phyloP scores from a whole-genome alignment of 1,140 invertebrate species.

The Drosophila seguyi region DNA sequence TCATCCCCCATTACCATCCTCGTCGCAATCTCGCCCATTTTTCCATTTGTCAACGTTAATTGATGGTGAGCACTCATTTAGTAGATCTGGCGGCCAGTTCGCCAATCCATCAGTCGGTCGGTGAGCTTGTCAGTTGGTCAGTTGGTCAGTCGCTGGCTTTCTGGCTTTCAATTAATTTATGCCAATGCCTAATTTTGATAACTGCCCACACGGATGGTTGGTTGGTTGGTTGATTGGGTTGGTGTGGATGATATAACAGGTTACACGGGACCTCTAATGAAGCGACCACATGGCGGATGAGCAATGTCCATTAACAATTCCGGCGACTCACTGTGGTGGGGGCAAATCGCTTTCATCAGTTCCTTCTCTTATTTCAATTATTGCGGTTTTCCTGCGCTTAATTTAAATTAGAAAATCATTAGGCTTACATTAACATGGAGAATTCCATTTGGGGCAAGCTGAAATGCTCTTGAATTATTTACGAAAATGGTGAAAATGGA shows the following conservation, averaged over 20 bases:
- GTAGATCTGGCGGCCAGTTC: slow-evolving; percentile 39
- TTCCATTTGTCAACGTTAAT: slow-evolving; percentile 77
- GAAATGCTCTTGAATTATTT: slow-evolving; percentile 3
- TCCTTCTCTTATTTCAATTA: slow-evolving; percentile 21
- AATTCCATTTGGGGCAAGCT: background rate
- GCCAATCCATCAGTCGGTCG: slow-evolving; percentile 44
- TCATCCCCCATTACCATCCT: slow-evolving; percentile 2
- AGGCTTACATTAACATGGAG: background rate
- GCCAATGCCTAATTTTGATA: slow-evolving; percentile 71
- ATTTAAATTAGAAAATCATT: slow-evolving; percentile 24
- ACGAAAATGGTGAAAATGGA: background rate
- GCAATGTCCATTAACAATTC: slow-evolving; percentile 40
- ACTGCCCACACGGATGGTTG: slow-evolving; percentile 35
- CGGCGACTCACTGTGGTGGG: background rate
- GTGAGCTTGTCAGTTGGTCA: slow-evolving; percentile 17
- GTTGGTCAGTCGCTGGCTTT: slow-evolving; percentile 20
- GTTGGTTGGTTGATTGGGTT: background rate
- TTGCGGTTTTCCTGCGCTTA: background rate
- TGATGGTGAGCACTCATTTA: slow-evolving; percentile 74
- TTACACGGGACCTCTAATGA: slow-evolving; percentile 59
- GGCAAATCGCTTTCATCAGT: slow-evolving; percentile 15
- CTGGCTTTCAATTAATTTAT: slow-evolving; percentile 68
- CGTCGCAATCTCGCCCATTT: slow-evolving; percentile 26
- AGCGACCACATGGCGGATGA: slow-evolving; percentile 55
- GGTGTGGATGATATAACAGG: slow-evolving; percentile 25